These are phyloP conservation scores for Tupaia tana DNA, from an alignment of 2,113 vertebrate species.

Conservation along the genomic window DNA sequence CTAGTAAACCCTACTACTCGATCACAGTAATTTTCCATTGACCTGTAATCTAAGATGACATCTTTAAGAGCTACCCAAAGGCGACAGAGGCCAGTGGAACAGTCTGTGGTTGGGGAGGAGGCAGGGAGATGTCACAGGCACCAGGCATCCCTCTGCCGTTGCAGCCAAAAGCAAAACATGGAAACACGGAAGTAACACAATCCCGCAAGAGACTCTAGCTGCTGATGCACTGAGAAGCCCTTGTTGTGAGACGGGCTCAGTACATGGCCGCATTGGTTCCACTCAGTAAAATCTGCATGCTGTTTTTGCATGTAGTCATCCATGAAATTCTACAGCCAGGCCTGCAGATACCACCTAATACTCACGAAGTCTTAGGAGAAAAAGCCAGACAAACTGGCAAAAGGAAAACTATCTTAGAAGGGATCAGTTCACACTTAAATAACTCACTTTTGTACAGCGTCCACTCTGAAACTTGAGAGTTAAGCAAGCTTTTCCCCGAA, in stretches of 20 bases:
- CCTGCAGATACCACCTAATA: background rate
- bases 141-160: background rate
- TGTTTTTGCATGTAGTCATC: background rate
- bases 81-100: slow-evolving; percentile 28
- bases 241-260: background rate
- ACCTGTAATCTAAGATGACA: slow-evolving; percentile 39
- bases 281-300: background rate
- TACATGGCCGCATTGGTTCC: background rate
- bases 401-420: slow-evolving; percentile 12
- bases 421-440: slow-evolving; percentile 1
- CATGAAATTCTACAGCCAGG: slow-evolving; percentile 25
- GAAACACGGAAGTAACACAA: slow-evolving; percentile 43
- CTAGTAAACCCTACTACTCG: background rate
- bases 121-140: background rate
- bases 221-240: background rate
- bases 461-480: slow-evolving; percentile 36
- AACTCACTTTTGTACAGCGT: slow-evolving; percentile 46
- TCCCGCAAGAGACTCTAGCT: background rate
- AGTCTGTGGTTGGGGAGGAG: background rate
- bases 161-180: slow-evolving; percentile 5
- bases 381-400: slow-evolving; percentile 32
- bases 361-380: background rate
- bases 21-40: slow-evolving; percentile 54
- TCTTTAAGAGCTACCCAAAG: slow-evolving; percentile 38
- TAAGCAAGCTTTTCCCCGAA: background rate